Evolutionary conservation across 1,140 invertebrate genomes (phyloP).

Genomic region (Teleogryllus occipitalis): DNA sequence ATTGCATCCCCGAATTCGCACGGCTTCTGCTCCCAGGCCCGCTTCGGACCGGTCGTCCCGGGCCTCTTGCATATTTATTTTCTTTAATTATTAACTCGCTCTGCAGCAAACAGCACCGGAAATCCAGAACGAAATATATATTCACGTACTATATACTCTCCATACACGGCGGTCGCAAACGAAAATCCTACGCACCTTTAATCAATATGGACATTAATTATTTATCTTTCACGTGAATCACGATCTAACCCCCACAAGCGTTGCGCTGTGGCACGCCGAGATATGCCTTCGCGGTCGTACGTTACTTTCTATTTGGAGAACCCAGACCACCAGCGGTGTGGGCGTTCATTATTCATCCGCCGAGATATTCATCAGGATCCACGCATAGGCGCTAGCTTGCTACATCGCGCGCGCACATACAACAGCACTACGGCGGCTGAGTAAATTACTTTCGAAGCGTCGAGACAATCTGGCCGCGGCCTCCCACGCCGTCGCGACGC

Average conservation of each 20-base stretch:
- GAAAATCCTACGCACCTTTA: background rate
- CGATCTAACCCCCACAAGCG: background rate
- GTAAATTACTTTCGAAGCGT: too few species aligned
- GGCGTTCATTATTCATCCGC: background rate
- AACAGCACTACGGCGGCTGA: too few species aligned
- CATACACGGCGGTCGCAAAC: background rate
- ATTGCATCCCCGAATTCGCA: background rate
- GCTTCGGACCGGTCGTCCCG: background rate
- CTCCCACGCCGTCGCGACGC: too few species aligned
- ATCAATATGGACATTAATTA: background rate
- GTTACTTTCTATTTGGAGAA: background rate
- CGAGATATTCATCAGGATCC: background rate
- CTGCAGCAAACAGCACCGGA: background rate
- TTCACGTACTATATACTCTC: background rate
- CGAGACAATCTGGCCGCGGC: too few species aligned
- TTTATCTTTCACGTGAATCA: background rate
- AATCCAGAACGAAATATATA: background rate
- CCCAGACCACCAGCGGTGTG: background rate
- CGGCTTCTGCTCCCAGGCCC: too few species aligned
- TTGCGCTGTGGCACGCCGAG: background rate
- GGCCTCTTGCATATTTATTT: background rate
- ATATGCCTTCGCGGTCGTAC: background rate
- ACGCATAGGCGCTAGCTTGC: background rate
- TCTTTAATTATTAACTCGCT: background rate
- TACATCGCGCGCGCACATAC: background rate